phyloP scores from a whole-genome alignment of 2,888 invertebrate genomes.

The Amphimallon solstitiale region DNA sequence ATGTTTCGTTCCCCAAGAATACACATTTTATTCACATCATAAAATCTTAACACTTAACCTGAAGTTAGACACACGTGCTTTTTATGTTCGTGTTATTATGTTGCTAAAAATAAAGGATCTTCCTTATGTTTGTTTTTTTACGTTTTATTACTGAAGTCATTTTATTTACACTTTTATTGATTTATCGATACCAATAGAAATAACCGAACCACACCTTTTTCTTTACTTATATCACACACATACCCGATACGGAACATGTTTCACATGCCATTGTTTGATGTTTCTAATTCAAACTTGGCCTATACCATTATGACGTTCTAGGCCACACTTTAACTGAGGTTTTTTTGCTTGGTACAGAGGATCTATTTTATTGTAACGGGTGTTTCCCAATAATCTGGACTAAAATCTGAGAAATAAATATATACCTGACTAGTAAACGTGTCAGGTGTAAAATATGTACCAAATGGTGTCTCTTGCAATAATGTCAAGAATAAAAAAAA shows the following conservation, averaged over 20 bases:
- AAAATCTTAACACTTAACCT: no score
- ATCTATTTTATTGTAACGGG: conserved; percentile 32
- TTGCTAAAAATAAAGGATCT: conserved; percentile 17
- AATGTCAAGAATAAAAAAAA: no score
- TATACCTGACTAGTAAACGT: no score
- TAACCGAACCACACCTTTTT: conserved; percentile 1
- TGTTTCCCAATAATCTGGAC: no score
- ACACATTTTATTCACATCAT: no score
- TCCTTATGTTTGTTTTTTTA: conserved; percentile 9
- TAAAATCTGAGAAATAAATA: no score
- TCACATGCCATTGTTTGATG: conserved; percentile 38
- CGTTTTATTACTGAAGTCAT: conserved; percentile 11
- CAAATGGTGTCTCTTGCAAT: no score
- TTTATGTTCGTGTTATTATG: conserved; percentile 1
- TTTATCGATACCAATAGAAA: background rate
- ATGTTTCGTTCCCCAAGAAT: no score
- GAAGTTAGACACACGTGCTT: background rate
- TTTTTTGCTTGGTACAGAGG: conserved; percentile 44
- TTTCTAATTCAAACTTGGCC: conserved; percentile 41
- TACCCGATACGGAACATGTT: background rate
- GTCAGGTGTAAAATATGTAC: no score
- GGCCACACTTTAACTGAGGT: conserved; percentile 41
- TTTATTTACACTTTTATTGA: conserved; percentile 19
- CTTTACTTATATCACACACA: conserved; percentile 13
- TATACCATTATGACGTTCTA: conserved; percentile 46